These are phyloP conservation scores for Sarotherodon lohbergeri DNA, from an alignment of 2,113 vertebrate species.

Conservation along the genomic window DNA sequence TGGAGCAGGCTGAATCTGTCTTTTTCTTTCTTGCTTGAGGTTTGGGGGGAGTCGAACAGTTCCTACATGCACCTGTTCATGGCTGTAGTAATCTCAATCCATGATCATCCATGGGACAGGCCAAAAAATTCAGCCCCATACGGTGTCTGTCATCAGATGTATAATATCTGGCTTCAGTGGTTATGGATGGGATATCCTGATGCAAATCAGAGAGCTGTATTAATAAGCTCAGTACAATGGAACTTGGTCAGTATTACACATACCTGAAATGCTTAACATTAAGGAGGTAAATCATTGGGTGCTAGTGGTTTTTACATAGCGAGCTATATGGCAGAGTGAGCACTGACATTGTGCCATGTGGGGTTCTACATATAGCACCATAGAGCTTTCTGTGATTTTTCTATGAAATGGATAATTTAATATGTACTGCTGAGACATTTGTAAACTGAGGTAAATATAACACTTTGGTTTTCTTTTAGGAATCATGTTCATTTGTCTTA, in stretches of 20 bases:
- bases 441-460: slow-evolving; percentile 31
- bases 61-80: slow-evolving; percentile 2
- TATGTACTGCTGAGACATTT: slow-evolving; percentile 40
- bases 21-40: not conserved
- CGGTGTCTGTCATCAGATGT: not conserved
- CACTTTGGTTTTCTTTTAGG: slow-evolving; percentile 36
- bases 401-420: slow-evolving; percentile 27
- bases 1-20: not conserved
- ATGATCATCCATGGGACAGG: not conserved
- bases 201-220: not conserved
- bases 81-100: not conserved
- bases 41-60: not conserved
- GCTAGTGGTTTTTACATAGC: slow-evolving; percentile 13
- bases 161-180: not conserved
- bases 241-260: slow-evolving; percentile 46
- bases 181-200: not conserved
- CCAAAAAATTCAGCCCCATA: not conserved
- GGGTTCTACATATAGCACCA: not conserved
- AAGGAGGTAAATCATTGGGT: not conserved
- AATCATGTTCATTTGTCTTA: slow-evolving; percentile 32
- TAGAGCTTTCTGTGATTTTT: slow-evolving; percentile 40
- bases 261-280: not conserved
- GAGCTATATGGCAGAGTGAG: not conserved
- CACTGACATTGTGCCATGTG: slow-evolving; percentile 26
- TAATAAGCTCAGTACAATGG: slow-evolving; percentile 9